phyloP scores from a whole-genome alignment of 1,140 invertebrate species.

The Orchestia grillus region DNA sequence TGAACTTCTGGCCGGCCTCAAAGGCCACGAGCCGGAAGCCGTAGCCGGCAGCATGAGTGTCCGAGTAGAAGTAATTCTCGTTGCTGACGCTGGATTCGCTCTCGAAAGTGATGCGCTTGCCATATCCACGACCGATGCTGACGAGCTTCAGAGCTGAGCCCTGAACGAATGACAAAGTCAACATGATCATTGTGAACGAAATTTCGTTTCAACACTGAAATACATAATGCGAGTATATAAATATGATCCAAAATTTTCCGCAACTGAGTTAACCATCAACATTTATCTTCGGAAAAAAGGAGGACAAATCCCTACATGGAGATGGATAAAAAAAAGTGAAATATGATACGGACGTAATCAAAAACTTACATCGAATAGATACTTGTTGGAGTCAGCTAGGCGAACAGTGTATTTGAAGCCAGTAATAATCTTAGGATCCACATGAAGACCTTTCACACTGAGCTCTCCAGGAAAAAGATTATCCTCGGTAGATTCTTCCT shows the following conservation, averaged over 20 bases:
- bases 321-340: not conserved
- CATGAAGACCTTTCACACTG: conserved; percentile 83
- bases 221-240: no score
- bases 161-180: conserved; percentile 72
- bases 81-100: conserved; percentile 77
- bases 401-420: conserved; percentile 82
- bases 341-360: not conserved
- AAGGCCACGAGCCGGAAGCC: conserved; percentile 80
- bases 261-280: not conserved
- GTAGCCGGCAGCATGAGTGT: conserved; percentile 80
- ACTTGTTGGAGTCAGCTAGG: conserved; percentile 75
- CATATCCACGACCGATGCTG: conserved; percentile 83
- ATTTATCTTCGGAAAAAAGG: not conserved
- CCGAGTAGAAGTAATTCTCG: conserved; percentile 83
- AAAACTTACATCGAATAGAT: conserved; percentile 71
- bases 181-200: no score
- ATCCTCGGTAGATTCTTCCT: not conserved
- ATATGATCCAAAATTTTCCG: not conserved
- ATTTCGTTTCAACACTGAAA: no score
- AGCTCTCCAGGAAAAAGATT: conserved; percentile 74
- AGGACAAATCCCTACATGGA: not conserved
- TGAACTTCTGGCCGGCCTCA: conserved; percentile 77
- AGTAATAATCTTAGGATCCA: conserved; percentile 80
- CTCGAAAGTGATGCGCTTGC: conserved; percentile 82
- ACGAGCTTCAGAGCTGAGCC: conserved; percentile 77